Conservation (phyloP, 2,113 vertebrate genomes). For the Syngnathoides biaculeatus region DNA sequence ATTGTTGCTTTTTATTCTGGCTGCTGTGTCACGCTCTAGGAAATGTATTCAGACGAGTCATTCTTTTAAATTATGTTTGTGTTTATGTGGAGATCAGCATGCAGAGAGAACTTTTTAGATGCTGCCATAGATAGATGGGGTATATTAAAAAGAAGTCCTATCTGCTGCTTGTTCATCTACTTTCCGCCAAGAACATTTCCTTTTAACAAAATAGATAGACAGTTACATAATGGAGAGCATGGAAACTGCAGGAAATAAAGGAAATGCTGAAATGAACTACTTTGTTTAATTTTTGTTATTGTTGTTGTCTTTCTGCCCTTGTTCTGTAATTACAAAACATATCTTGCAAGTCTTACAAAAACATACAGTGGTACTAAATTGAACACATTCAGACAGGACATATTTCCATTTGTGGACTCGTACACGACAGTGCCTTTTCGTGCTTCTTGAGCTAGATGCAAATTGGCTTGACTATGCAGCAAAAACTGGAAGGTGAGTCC, state of each 20-base stretch:
- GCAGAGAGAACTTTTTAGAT: not conserved
- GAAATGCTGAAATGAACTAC: conserved; percentile 15
- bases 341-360: conserved; percentile 16
- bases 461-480: conserved; percentile 32
- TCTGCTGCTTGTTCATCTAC: not conserved
- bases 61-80: not conserved
- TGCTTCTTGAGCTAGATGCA: conserved; percentile 31
- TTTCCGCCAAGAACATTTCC: conserved; percentile 28
- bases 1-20: not conserved
- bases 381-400: conserved; percentile 18
- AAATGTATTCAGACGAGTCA: not conserved
- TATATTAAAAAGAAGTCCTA: conserved; percentile 7
- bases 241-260: not conserved
- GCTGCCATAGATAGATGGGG: conserved; percentile 21
- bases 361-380: conserved; percentile 5
- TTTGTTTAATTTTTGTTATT: conserved; percentile 46
- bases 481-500: conserved; percentile 16
- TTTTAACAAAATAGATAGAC: conserved; percentile 20
- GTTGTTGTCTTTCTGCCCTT: conserved; percentile 18
- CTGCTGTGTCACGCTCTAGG: not conserved
- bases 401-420: conserved; percentile 19
- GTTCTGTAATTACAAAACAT: conserved; percentile 40
- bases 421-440: conserved; percentile 20
- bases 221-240: not conserved
- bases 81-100: not conserved